Percentiles rank a stretch among this genome's conserved stretches.
These are phyloP conservation scores for Apis florea DNA, from an alignment of 1,140 invertebrate genomes.

Conservation along the genomic window DNA sequence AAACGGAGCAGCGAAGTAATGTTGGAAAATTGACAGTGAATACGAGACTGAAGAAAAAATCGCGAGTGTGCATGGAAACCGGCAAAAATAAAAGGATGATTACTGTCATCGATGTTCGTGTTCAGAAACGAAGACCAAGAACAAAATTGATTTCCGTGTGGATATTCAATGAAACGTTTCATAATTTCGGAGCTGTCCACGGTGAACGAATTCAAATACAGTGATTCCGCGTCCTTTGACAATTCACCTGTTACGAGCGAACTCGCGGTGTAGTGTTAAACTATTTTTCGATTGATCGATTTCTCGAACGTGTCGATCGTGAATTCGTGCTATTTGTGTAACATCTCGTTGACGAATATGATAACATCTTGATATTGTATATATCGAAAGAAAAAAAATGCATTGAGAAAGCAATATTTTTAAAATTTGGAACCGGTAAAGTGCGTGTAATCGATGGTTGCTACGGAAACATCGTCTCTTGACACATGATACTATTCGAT, in stretches of 20 bases:
- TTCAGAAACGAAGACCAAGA: neutral
- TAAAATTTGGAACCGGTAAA: neutral
- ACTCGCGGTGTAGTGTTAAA: neutral
- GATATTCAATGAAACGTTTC: neutral
- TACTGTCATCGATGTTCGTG: neutral
- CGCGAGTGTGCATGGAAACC: neutral
- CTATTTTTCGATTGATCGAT: constrained; percentile 8
- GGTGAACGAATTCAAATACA: neutral
- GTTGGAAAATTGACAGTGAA: neutral
- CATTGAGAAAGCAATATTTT: neutral
- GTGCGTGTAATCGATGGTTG: neutral
- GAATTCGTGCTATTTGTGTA: neutral
- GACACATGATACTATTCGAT: neutral
- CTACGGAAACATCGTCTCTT: neutral
- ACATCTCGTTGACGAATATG: neutral
- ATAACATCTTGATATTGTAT: neutral
- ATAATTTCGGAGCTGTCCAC: neutral
- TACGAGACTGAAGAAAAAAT: neutral
- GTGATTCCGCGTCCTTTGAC: constrained; percentile 19
- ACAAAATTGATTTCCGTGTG: neutral
- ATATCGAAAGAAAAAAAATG: neutral
- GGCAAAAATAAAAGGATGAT: constrained; percentile 6
- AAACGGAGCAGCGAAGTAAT: neutral
- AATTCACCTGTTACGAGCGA: constrained; percentile 42
- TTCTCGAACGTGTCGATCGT: constrained; percentile 20